phyloP scores from a whole-genome alignment of 2,797 vertebrate species.

The Pangasius djambal region DNA sequence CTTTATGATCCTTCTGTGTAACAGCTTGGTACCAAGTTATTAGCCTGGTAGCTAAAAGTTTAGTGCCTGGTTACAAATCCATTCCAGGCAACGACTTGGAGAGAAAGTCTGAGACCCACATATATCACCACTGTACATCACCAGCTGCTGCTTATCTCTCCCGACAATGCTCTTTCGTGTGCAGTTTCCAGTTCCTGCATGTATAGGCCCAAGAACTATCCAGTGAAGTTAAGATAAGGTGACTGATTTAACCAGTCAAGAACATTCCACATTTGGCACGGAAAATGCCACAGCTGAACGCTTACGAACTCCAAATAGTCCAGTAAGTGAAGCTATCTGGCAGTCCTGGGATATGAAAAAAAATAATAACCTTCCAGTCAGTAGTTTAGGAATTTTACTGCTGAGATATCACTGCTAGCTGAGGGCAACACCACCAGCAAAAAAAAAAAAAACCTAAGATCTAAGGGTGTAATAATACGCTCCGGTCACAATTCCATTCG shows the following conservation, averaged over 20 bases:
- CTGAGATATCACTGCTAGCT: neutral
- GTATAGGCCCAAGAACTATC: neutral
- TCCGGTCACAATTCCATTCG: neutral
- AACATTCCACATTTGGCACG: neutral
- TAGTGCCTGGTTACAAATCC: neutral
- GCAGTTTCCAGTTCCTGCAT: neutral
- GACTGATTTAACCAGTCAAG: neutral
- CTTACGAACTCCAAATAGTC: neutral
- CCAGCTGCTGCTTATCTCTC: neutral
- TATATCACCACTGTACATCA: neutral
- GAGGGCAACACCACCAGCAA: neutral
- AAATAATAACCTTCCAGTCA: neutral
- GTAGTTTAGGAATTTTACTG: neutral
- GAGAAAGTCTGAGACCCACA: neutral
- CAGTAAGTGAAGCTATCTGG: neutral
- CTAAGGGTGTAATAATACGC: neutral
- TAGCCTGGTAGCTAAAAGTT: neutral
- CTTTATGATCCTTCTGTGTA: neutral
- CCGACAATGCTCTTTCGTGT: too few relatives aligned
- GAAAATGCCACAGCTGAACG: neutral
- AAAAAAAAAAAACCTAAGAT: neutral
- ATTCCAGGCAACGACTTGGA: neutral
- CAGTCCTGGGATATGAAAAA: neutral
- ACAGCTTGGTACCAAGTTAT: neutral
- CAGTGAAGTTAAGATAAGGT: neutral